phyloP scores from a whole-genome alignment of 2,888 invertebrate genomes.

The Camponotus fellah region DNA sequence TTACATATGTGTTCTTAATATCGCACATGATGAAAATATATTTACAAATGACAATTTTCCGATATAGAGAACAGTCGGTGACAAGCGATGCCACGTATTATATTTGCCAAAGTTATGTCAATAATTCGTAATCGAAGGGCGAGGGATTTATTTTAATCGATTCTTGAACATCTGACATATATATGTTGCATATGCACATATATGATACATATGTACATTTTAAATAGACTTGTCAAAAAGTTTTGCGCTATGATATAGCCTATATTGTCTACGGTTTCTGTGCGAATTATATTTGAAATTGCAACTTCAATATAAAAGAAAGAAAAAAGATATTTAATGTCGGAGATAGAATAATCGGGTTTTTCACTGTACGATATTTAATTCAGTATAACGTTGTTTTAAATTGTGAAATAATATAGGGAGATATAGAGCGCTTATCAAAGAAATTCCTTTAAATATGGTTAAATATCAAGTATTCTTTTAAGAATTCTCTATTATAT shows the following conservation, averaged over 20 bases:
- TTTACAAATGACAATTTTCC: constrained; percentile 5
- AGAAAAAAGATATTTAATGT: neutral
- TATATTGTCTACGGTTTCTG: neutral
- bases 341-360: neutral
- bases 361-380: constrained; percentile 27
- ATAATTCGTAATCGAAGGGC: constrained; percentile 22
- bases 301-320: constrained; percentile 11
- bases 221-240: neutral
- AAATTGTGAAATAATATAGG: constrained; percentile 1
- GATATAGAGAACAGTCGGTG: neutral
- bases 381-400: constrained; percentile 25
- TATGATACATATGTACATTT: neutral
- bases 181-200: neutral
- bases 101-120: constrained; percentile 39
- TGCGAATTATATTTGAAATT: constrained; percentile 11
- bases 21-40: constrained; percentile 20
- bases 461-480: constrained; percentile 3
- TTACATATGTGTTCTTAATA: constrained; percentile 11
- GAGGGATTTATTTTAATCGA: constrained; percentile 33
- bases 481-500: constrained; percentile 4
- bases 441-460: constrained; percentile 5
- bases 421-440: constrained; percentile 28
- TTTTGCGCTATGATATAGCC: constrained; percentile 1
- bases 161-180: constrained; percentile 13
- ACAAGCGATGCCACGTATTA: constrained; percentile 17